phyloP scores from a whole-genome alignment of 2,797 vertebrate species.

The Macropus fuliginosus region DNA sequence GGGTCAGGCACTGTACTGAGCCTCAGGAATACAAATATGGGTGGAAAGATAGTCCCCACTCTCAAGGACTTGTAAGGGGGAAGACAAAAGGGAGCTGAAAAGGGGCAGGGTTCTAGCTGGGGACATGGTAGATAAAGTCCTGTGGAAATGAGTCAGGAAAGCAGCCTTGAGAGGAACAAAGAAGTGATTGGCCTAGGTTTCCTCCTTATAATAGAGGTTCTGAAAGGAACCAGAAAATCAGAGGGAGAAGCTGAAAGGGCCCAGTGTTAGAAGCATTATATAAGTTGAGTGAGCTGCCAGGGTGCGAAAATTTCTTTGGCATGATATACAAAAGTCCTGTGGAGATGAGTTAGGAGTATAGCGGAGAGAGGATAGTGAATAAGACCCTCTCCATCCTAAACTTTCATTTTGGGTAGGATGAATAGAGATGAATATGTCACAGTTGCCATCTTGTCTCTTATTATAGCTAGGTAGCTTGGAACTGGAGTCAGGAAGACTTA shows the following conservation, averaged over 20 bases:
- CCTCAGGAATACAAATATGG: neutral
- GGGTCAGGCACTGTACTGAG: neutral
- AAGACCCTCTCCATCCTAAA: neutral
- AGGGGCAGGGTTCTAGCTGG: too few relatives aligned
- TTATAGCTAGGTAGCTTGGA: neutral
- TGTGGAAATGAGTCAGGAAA: neutral
- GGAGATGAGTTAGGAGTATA: neutral
- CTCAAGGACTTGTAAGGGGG: neutral
- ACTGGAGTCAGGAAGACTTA: neutral
- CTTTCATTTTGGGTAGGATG: neutral
- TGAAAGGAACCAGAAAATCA: too few relatives aligned
- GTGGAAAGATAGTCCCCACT: neutral
- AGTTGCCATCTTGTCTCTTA: neutral
- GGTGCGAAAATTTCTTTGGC: neutral
- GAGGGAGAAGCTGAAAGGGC: too few relatives aligned
- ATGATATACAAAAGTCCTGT: neutral
- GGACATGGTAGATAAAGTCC: too few relatives aligned
- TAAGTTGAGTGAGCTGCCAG: neutral
- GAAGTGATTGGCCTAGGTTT: too few relatives aligned
- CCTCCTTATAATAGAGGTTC: too few relatives aligned
- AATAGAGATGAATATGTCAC: neutral
- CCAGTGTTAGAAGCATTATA: neutral
- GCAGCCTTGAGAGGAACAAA: neutral
- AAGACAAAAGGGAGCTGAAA: neutral
- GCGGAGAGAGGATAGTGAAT: neutral